Conservation (phyloP, 2,797 vertebrate genomes). For the Myotis myotis region DNA sequence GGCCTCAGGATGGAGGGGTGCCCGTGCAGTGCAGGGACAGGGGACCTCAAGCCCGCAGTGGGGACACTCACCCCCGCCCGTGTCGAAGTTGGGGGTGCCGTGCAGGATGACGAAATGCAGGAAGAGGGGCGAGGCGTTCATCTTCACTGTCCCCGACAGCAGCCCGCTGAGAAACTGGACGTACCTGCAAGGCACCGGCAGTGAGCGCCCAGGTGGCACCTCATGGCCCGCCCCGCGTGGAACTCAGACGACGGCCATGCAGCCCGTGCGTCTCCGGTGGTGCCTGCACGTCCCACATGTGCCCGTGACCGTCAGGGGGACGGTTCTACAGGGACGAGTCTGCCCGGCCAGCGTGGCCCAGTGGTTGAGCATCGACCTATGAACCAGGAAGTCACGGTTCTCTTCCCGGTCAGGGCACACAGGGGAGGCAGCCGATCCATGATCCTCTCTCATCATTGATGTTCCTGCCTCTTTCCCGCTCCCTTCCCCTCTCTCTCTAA, state of each 20-base stretch:
- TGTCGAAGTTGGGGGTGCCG: slow-evolving; percentile 91
- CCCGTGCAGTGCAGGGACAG: rapidly evolving
- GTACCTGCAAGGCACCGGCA: slow-evolving; percentile 85
- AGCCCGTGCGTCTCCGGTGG: too few species aligned
- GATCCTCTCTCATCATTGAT: too few species aligned
- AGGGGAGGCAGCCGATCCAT: too few species aligned
- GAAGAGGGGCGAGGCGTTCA: slow-evolving; percentile 93
- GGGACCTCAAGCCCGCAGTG: rapidly evolving
- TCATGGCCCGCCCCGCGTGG: rapidly evolving
- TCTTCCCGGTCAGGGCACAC: too few species aligned
- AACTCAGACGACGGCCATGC: rapidly evolving
- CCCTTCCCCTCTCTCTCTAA: too few species aligned
- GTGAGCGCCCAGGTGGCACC: not conserved
- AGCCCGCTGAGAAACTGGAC: slow-evolving; percentile 95
- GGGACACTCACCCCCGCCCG: slow-evolving; percentile 86
- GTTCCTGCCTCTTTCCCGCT: too few species aligned
- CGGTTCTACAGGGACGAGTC: too few species aligned
- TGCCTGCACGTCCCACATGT: too few species aligned
- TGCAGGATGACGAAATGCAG: slow-evolving; percentile 93
- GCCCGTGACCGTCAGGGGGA: not conserved
- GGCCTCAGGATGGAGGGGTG: not conserved
- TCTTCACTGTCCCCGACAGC: slow-evolving; percentile 94
- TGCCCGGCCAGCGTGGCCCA: too few species aligned
- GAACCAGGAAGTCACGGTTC: too few species aligned
- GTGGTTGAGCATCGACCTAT: too few species aligned